phyloP scores from a whole-genome alignment of 2,888 invertebrate species.

The Hetaerina titia region DNA sequence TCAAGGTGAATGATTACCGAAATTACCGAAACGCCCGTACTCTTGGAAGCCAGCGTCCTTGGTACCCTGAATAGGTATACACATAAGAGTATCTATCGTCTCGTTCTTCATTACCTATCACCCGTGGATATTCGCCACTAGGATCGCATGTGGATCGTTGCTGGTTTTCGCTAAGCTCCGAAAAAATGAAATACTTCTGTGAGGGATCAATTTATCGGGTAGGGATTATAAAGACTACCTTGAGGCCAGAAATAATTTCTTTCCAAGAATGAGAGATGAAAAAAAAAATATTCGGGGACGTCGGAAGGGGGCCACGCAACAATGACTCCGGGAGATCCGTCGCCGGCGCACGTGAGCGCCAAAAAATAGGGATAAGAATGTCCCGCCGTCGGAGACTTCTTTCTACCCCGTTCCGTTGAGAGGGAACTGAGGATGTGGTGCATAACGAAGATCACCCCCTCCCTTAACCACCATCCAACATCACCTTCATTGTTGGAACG shows the following conservation, averaged over 20 bases:
- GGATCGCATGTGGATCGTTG: neutral
- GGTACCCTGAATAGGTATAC: too few species aligned
- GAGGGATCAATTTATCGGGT: neutral
- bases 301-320: neutral
- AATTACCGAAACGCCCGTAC: too few species aligned
- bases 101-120: too few species aligned
- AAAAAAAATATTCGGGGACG: neutral
- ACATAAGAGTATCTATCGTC: too few species aligned
- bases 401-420: neutral
- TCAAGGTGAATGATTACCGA: too few species aligned
- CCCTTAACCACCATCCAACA: neutral
- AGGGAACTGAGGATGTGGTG: neutral
- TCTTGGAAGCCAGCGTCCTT: too few species aligned
- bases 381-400: neutral
- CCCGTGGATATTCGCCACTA: too few species aligned
- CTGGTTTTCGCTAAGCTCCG: neutral
- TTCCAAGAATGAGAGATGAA: neutral
- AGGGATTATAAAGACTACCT: neutral
- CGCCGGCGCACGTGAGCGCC: neutral
- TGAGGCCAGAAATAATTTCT: neutral
- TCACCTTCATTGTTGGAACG: neutral
- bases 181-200: neutral
- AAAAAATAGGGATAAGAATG: neutral
- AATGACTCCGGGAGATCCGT: neutral
- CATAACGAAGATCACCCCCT: neutral